Evolutionary conservation across 2,888 invertebrate species (phyloP).

Genomic region (Synergus umbraculus): DNA sequence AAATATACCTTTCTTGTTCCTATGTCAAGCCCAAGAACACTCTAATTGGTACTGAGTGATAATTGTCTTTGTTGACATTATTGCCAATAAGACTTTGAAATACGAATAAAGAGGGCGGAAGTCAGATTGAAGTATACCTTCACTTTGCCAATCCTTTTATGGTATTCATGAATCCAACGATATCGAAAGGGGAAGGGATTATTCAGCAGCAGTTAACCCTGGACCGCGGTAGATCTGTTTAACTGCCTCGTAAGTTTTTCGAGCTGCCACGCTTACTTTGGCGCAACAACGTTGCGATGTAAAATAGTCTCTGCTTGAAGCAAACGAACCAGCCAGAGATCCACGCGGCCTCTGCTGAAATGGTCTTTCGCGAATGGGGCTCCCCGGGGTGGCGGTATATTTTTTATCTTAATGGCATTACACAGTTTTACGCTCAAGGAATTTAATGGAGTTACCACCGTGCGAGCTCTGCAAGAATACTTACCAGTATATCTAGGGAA

Average conservation of each 20-base stretch:
- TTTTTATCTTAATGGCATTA: conserved; percentile 60
- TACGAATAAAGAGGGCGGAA: neutral
- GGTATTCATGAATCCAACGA: conserved; percentile 13
- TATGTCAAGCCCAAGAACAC: too few species aligned
- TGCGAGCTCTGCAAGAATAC: conserved; percentile 7
- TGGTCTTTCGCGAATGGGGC: conserved; percentile 49
- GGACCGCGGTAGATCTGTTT: conserved; percentile 65
- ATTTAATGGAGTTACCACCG: conserved; percentile 55
- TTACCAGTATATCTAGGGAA: conserved; percentile 26
- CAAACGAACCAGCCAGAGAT: conserved; percentile 44
- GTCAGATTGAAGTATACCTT: neutral
- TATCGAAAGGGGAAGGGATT: conserved; percentile 15
- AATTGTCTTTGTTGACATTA: neutral
- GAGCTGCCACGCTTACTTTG: conserved; percentile 39
- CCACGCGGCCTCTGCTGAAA: conserved; percentile 44
- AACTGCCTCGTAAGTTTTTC: conserved; percentile 67
- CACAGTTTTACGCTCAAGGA: conserved; percentile 59
- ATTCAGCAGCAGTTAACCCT: conserved; percentile 62
- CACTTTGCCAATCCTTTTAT: conserved; percentile 4
- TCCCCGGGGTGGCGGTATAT: conserved; percentile 49
- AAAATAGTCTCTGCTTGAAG: conserved; percentile 54
- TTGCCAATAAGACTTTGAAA: neutral
- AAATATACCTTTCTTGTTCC: too few species aligned
- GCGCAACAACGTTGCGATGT: conserved; percentile 57
- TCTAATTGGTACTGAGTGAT: too few species aligned